Conservation (phyloP, 2,888 invertebrate genomes). For the Drosophila imparisetae region DNA sequence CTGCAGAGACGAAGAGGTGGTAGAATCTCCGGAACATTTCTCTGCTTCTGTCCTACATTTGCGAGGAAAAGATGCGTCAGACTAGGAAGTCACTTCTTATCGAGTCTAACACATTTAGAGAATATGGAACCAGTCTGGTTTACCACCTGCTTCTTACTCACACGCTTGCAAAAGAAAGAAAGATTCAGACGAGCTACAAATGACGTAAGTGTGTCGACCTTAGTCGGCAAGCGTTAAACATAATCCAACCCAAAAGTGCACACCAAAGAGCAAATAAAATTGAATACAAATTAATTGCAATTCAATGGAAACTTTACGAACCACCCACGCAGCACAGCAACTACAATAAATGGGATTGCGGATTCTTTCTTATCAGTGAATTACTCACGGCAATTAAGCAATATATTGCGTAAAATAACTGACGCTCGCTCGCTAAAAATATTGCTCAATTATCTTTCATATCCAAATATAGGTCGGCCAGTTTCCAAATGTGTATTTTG, state of each 20-base stretch:
- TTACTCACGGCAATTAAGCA: not conserved
- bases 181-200: not conserved
- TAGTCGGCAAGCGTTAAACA: no score
- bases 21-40: not conserved
- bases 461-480: not conserved
- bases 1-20: not conserved
- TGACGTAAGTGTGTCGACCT: no score
- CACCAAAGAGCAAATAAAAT: not conserved
- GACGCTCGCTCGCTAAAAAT: not conserved
- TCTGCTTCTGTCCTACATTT: not conserved
- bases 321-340: not conserved
- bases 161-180: not conserved
- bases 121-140: not conserved
- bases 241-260: not conserved
- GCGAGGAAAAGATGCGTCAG: not conserved
- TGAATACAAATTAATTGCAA: not conserved
- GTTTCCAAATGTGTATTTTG: not conserved
- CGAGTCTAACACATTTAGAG: not conserved
- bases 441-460: not conserved
- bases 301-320: not conserved
- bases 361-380: constrained; percentile 9
- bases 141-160: not conserved
- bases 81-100: not conserved
- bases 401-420: not conserved
- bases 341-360: not conserved